Conservation (phyloP, 2,888 invertebrate species). For the Leptopilina syphax region DNA sequence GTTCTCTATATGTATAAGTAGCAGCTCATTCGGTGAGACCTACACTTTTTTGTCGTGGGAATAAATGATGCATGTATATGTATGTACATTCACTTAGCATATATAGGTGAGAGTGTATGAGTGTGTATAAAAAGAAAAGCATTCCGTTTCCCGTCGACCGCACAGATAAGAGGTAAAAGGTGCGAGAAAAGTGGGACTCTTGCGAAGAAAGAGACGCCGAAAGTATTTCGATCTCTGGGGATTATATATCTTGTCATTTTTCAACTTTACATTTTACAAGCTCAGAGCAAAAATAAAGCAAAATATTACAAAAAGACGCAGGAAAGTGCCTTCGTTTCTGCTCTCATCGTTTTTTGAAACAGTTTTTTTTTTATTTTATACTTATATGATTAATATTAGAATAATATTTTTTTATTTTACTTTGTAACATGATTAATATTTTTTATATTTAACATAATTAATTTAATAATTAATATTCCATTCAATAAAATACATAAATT, state of each 20-base stretch:
- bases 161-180: slow-evolving; percentile 29
- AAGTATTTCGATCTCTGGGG: slow-evolving; percentile 23
- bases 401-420: too few species aligned
- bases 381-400: too few species aligned
- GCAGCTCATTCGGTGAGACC: slow-evolving; percentile 63
- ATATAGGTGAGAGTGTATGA: neutral
- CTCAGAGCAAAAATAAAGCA: neutral
- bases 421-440: too few species aligned
- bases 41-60: slow-evolving; percentile 59
- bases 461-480: too few species aligned
- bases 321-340: too few species aligned
- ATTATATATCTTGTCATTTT: slow-evolving; percentile 18
- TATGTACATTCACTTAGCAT: slow-evolving; percentile 27
- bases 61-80: slow-evolving; percentile 55
- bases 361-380: too few species aligned
- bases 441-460: too few species aligned
- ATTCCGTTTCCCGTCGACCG: slow-evolving; percentile 24
- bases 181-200: slow-evolving; percentile 38
- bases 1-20: slow-evolving; percentile 60
- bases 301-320: neutral
- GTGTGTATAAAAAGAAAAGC: slow-evolving; percentile 4
- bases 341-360: too few species aligned
- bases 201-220: slow-evolving; percentile 20
- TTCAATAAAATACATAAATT: too few species aligned
- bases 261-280: neutral